Percentiles rank a stretch among this genome's conserved stretches.
Conservation (phyloP, 2,797 vertebrate species). For the Alca torda region DNA sequence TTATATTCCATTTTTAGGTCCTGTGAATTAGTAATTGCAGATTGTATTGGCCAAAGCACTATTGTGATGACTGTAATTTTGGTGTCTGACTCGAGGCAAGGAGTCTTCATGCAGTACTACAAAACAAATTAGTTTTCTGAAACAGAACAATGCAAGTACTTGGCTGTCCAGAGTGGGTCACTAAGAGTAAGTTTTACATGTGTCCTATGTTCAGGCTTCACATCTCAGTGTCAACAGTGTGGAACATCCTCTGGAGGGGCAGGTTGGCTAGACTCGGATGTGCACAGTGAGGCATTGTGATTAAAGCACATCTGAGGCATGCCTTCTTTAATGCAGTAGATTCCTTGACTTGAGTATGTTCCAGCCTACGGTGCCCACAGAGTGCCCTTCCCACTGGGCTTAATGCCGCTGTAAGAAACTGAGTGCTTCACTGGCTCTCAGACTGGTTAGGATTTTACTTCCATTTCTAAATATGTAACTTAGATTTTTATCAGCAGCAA, state of each 20-base stretch:
- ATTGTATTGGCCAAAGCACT: background rate
- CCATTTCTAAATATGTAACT: background rate
- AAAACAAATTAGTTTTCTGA: background rate
- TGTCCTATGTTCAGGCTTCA: background rate
- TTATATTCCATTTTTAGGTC: background rate
- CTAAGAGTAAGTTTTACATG: fast-evolving
- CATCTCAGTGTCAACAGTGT: background rate
- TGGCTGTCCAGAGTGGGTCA: background rate
- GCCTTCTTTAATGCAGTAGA: background rate
- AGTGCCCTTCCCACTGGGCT: background rate
- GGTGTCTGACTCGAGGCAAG: background rate
- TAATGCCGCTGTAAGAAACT: background rate
- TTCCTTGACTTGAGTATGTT: background rate
- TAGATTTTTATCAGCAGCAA: background rate
- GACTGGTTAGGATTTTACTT: background rate
- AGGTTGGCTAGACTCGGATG: background rate
- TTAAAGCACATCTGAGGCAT: background rate
- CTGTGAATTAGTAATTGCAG: background rate
- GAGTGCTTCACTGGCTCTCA: background rate
- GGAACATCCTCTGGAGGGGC: background rate
- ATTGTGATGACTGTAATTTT: background rate
- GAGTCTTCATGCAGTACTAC: background rate
- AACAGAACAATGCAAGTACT: fast-evolving
- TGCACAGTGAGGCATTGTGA: background rate
- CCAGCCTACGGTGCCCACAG: background rate